phyloP scores from a whole-genome alignment of 2,888 invertebrate genomes.

The Plemyria rubiginata region DNA sequence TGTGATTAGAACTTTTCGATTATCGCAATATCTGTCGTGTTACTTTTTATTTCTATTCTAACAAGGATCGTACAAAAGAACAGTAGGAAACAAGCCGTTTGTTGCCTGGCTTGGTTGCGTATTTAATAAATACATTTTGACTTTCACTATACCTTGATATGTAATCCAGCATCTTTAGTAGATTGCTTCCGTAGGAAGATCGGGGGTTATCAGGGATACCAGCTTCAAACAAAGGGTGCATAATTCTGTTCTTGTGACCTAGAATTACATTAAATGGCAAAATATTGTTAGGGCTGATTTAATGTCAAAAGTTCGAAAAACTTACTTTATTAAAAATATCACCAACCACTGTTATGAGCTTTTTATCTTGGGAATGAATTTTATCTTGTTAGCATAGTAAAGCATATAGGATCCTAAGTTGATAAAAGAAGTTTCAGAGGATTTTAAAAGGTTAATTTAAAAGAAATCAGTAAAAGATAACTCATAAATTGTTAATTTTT shows the following conservation, averaged over 20 bases:
- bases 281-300: constrained; percentile 3
- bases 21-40: background rate
- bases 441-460: no score
- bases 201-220: constrained; percentile 31
- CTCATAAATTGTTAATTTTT: constrained; percentile 54
- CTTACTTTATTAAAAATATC: constrained; percentile 7
- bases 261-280: constrained; percentile 38
- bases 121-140: no score
- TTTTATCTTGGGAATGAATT: background rate
- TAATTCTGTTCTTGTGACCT: constrained; percentile 74
- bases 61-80: no score
- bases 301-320: background rate
- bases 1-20: background rate
- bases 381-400: background rate
- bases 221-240: constrained; percentile 69
- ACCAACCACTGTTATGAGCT: background rate
- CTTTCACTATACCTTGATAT: constrained; percentile 36
- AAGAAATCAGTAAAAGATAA: background rate
- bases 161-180: constrained; percentile 41
- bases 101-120: no score
- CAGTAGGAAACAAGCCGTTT: no score
- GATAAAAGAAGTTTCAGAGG: no score
- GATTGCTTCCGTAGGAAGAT: constrained; percentile 32
- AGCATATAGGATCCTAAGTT: no score
- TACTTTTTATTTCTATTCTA: no score